Percentiles rank a stretch among this genome's conserved stretches.
Conservation (phyloP, 2,797 vertebrate species). For the Nyctalus aviator region DNA sequence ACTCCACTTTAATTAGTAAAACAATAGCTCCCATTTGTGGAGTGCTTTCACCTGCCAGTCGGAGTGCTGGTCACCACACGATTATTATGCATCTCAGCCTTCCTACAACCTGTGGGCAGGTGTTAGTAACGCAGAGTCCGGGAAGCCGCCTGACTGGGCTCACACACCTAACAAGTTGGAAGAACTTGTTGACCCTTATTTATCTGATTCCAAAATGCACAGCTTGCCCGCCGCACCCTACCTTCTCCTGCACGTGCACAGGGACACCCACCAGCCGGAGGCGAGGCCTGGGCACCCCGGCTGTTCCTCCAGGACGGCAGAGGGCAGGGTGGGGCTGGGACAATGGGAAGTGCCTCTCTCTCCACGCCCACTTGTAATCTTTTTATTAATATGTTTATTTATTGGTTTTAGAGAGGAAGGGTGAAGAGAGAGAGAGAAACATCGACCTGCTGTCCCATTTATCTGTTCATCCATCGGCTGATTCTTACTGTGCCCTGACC, state of each 20-base stretch:
- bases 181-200: neutral
- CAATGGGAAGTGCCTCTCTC: neutral
- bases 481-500: neutral
- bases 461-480: neutral
- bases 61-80: neutral
- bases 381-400: neutral
- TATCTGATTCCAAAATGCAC: neutral
- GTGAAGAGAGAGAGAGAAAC: neutral
- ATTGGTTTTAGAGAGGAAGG: neutral
- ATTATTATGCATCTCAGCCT: neutral
- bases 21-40: neutral
- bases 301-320: accelerated
- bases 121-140: neutral
- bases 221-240: accelerated
- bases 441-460: neutral
- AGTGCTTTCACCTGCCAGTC: neutral
- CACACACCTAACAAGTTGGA: neutral
- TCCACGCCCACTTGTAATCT: neutral
- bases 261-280: neutral
- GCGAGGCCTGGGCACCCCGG: accelerated
- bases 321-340: neutral
- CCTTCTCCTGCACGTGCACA: accelerated
- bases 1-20: constrained; percentile 35
- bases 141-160: neutral
- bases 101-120: neutral